These are phyloP conservation scores for Chelonus formosanus DNA, from an alignment of 2,888 invertebrate genomes.

Conservation along the genomic window DNA sequence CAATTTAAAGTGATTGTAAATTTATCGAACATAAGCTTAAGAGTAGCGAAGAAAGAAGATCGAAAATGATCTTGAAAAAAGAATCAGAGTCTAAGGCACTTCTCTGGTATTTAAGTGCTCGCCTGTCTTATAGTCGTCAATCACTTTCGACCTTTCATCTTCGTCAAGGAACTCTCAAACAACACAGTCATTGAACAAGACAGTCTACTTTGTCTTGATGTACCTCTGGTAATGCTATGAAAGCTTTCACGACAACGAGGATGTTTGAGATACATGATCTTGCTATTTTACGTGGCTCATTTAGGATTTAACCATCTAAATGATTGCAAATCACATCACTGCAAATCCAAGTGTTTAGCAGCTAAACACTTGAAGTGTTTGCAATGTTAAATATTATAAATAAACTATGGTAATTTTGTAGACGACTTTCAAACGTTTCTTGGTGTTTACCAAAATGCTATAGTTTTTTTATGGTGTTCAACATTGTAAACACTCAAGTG, in stretches of 20 bases:
- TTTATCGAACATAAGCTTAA: no score
- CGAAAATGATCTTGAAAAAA: background rate
- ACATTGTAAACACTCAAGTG: no score
- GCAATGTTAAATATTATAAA: no score
- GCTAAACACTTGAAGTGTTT: no score
- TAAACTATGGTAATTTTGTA: no score
- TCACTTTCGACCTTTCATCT: slow-evolving; percentile 13
- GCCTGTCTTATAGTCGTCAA: slow-evolving; percentile 7
- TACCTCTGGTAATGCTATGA: background rate
- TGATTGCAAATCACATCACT: no score
- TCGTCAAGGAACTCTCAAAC: slow-evolving; percentile 11
- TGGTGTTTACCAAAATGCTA: no score
- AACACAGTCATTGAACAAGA: slow-evolving; percentile 3
- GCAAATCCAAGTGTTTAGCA: no score
- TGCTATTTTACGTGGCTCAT: background rate
- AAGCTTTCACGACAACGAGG: slow-evolving; percentile 2
- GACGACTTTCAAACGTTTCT: no score
- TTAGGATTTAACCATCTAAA: background rate
- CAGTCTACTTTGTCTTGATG: slow-evolving; percentile 11
- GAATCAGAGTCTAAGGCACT: slow-evolving; percentile 6
- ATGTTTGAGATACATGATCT: slow-evolving; percentile 5
- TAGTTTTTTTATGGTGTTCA: no score
- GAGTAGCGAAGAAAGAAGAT: no score
- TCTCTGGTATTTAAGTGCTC: slow-evolving; percentile 14
- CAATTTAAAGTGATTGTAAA: no score